phyloP scores from a whole-genome alignment of 2,888 invertebrate genomes.

The Adelognathus sp. region DNA sequence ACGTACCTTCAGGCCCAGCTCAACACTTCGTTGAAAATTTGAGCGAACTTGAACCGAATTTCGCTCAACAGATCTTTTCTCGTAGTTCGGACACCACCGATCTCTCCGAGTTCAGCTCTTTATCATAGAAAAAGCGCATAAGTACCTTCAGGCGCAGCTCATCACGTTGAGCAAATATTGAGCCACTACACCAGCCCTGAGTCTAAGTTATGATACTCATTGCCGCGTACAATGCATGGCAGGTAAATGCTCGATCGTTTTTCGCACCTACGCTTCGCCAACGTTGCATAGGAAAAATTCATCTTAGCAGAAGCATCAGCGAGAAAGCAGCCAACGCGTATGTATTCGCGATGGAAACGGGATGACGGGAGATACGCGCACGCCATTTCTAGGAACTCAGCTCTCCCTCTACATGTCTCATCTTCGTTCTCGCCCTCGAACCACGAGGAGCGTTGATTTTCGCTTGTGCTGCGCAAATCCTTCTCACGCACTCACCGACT shows the following conservation, averaged over 20 bases:
- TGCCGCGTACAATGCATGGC: slow-evolving; percentile 15
- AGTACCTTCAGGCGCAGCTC: background rate
- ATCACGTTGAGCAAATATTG: background rate
- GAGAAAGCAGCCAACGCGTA: slow-evolving; percentile 26
- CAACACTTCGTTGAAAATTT: too few species aligned
- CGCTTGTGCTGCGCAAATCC: slow-evolving; percentile 60
- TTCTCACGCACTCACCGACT: slow-evolving; percentile 62
- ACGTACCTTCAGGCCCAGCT: too few species aligned
- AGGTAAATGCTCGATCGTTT: slow-evolving; percentile 27
- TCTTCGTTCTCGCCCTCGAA: slow-evolving; percentile 13
- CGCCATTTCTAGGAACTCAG: slow-evolving; percentile 76
- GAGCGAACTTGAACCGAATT: too few species aligned
- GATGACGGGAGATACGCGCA: slow-evolving; percentile 73
- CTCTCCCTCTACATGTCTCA: slow-evolving; percentile 43
- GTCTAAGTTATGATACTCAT: slow-evolving; percentile 9
- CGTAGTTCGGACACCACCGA: too few species aligned
- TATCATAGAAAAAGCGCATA: too few species aligned
- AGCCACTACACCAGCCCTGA: background rate
- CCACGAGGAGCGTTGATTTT: slow-evolving; percentile 28
- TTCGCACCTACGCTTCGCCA: slow-evolving; percentile 49
- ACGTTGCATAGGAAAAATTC: slow-evolving; percentile 30
- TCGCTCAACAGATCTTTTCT: too few species aligned
- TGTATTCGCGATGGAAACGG: slow-evolving; percentile 55
- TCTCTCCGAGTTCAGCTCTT: too few species aligned
- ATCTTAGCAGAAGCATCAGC: slow-evolving; percentile 1